Evolutionary conservation across 2,888 invertebrate genomes (phyloP).

Genomic region (Marasmarcha lunaedactyla): DNA sequence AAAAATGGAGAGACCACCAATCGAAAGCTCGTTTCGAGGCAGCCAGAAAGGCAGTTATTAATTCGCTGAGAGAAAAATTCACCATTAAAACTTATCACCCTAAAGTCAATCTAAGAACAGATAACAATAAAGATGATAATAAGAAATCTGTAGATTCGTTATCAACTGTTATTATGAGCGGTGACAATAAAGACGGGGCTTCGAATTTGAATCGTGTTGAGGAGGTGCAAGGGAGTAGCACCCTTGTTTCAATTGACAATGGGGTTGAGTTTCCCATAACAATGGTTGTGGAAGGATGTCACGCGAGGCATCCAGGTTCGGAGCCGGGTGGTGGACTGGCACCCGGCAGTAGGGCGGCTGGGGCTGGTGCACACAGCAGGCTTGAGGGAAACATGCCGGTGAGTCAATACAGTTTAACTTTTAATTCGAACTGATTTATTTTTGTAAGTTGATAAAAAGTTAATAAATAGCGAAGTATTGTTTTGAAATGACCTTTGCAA

Average conservation of each 20-base stretch:
- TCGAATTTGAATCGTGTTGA: constrained; percentile 42
- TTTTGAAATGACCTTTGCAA: no score
- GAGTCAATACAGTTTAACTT: no score
- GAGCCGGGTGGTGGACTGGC: constrained; percentile 55
- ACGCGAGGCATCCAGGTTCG: constrained; percentile 33
- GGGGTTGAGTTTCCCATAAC: constrained; percentile 29
- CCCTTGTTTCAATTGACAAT: constrained; percentile 12
- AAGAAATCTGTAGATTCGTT: background rate
- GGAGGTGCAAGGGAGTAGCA: constrained; percentile 19
- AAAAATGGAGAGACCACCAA: constrained; percentile 50
- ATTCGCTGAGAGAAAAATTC: constrained; percentile 57
- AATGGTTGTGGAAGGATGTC: constrained; percentile 39
- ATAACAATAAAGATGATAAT: constrained; percentile 32
- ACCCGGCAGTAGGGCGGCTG: constrained; percentile 55
- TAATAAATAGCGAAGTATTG: no score
- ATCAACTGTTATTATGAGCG: constrained; percentile 34
- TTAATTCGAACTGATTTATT: no score
- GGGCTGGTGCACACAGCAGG: constrained; percentile 30
- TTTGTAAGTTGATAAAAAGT: no score
- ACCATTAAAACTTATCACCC: constrained; percentile 20
- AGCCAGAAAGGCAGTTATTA: constrained; percentile 49
- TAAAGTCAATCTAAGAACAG: constrained; percentile 25
- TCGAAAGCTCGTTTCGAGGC: constrained; percentile 42
- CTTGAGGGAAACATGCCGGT: constrained; percentile 47
- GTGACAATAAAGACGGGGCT: constrained; percentile 55